Conservation (phyloP, 23 tunicate species). For the Halocynthia roretzi region DNA sequence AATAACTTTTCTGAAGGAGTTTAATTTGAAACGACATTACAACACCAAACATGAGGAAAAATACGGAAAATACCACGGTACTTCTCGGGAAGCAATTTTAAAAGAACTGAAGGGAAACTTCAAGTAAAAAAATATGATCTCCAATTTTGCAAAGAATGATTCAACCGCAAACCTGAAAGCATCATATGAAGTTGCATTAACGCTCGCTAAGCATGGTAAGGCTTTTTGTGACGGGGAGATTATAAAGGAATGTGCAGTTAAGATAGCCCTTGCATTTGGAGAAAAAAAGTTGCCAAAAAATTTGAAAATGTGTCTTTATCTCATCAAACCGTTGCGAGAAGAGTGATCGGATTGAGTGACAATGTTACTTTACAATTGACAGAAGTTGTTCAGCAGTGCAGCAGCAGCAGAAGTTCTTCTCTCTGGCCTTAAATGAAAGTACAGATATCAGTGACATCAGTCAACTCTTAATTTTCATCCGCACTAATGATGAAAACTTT, state of each 20-base stretch:
- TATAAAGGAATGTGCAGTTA: constrained; percentile 26
- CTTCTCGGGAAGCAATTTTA: constrained; percentile 27
- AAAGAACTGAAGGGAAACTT: constrained; percentile 19
- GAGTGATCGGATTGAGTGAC: constrained; percentile 17
- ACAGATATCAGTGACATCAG: constrained; percentile 33
- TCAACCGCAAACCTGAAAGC: constrained; percentile 20
- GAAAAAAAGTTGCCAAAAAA: constrained; percentile 23
- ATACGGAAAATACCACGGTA: constrained; percentile 24
- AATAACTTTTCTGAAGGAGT: constrained; percentile 16
- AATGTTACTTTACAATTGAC: constrained; percentile 20
- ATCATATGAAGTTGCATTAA: constrained; percentile 30
- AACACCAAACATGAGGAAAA: constrained; percentile 26
- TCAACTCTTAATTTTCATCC: constrained; percentile 32
- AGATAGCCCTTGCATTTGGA: constrained; percentile 16
- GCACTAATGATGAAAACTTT: constrained; percentile 16
- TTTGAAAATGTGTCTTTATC: constrained; percentile 44
- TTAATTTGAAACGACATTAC: constrained; percentile 25
- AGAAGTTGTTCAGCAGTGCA: too few species aligned
- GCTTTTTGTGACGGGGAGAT: constrained; percentile 34
- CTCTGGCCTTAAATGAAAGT: constrained; percentile 45
- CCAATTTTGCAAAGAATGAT: constrained; percentile 7
- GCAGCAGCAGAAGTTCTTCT: too few species aligned
- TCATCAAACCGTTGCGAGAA: constrained; percentile 42
- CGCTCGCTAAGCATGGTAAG: constrained; percentile 26
- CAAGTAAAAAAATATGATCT: constrained; percentile 1